These are phyloP conservation scores for Tetramorium alpestre DNA, from an alignment of 1,140 invertebrate species.

Conservation along the genomic window DNA sequence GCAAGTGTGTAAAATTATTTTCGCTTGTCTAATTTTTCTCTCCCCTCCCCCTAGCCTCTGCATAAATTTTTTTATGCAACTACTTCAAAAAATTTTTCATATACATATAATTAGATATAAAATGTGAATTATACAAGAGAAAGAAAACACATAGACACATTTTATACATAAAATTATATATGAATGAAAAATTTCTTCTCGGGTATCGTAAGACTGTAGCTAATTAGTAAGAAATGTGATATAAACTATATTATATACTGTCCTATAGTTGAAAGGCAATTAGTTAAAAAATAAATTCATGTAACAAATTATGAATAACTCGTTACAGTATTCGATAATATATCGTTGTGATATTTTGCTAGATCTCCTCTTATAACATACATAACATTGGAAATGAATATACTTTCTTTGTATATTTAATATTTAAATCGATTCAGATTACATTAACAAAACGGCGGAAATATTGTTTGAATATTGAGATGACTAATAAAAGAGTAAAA, in stretches of 20 bases:
- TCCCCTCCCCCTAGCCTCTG: not conserved
- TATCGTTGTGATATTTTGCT: not conserved
- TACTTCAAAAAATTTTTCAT: no score
- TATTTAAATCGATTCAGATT: not conserved
- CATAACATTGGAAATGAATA: not conserved
- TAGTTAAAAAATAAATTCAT: constrained; percentile 15
- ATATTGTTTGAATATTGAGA: constrained; percentile 2
- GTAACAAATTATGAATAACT: not conserved
- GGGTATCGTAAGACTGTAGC: not conserved
- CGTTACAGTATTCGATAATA: not conserved
- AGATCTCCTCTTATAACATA: not conserved
- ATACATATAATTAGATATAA: no score
- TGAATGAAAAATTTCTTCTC: no score
- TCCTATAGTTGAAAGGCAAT: constrained; percentile 4
- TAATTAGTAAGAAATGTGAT: not conserved
- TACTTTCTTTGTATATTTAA: not conserved
- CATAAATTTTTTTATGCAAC: not conserved
- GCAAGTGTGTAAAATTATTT: not conserved
- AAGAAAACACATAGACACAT: no score
- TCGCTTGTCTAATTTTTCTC: not conserved
- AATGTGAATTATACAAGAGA: no score
- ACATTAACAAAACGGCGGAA: not conserved
- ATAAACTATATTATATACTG: not conserved
- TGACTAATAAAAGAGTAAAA: not conserved
- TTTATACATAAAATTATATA: no score